These are phyloP conservation scores for Menura novaehollandiae DNA, from an alignment of 2,113 vertebrate genomes.

Conservation along the genomic window DNA sequence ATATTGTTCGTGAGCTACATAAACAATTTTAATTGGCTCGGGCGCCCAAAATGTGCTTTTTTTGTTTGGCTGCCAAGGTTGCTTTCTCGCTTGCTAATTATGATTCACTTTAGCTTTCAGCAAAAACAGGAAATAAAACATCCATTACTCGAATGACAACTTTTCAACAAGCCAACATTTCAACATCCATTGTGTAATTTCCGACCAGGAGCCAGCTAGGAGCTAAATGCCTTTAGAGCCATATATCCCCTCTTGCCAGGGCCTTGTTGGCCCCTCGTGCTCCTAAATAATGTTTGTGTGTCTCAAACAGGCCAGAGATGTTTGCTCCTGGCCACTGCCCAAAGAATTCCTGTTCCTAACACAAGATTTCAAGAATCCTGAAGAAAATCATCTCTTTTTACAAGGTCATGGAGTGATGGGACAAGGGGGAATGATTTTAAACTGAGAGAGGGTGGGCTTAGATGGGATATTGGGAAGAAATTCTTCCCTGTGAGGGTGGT, in stretches of 20 bases:
- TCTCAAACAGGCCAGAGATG: neutral
- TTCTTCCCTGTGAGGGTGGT: neutral
- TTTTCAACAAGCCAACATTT: constrained; percentile 79
- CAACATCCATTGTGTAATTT: constrained; percentile 83
- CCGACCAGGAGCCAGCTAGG: constrained; percentile 68
- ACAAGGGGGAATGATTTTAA: neutral
- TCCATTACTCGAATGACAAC: constrained; percentile 81
- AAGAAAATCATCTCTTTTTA: neutral
- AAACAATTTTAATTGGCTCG: constrained; percentile 81
- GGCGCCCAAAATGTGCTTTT: constrained; percentile 74
- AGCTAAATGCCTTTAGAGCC: constrained; percentile 64
- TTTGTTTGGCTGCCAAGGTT: constrained; percentile 76
- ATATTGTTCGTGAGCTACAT: constrained; percentile 70
- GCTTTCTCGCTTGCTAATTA: constrained; percentile 78
- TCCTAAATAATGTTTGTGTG: neutral
- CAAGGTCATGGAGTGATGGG: too few species aligned
- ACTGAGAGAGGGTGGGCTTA: neutral
- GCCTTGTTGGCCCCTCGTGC: neutral
- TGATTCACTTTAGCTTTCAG: constrained; percentile 73
- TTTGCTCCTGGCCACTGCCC: neutral
- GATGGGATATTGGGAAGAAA: neutral
- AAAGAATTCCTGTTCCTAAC: neutral
- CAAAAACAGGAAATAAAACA: constrained; percentile 82
- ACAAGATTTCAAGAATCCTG: neutral
- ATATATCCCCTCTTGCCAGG: neutral